A percentile compares a stretch with the other conserved stretches of the same genome.
These are phyloP conservation scores for Muraenolepis orangiensis DNA, from an alignment of 2,797 vertebrate species.

Conservation along the genomic window DNA sequence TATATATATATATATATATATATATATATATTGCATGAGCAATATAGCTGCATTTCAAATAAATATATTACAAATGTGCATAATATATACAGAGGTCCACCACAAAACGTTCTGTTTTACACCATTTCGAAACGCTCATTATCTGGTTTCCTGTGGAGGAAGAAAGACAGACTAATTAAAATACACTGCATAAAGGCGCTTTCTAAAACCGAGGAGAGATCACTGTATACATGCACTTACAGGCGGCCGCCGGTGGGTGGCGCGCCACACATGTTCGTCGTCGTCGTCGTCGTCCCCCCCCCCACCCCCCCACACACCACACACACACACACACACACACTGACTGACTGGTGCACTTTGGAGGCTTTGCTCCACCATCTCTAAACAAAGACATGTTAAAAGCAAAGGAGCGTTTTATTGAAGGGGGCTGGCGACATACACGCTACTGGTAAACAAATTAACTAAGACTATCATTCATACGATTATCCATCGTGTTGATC, in stretches of 20 bases:
- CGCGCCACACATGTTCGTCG: constrained; percentile 42
- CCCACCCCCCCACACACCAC: too few relatives aligned
- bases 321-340: too few relatives aligned
- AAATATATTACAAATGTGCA: background rate
- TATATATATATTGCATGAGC: too few relatives aligned
- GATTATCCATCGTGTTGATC: background rate
- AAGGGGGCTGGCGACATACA: background rate
- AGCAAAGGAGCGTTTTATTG: background rate
- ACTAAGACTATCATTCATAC: background rate
- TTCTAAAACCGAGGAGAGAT: background rate
- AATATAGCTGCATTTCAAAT: background rate
- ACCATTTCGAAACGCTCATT: background rate
- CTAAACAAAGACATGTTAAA: background rate
- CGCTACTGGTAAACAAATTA: background rate
- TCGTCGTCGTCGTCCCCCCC: too few relatives aligned
- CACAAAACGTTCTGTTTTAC: background rate
- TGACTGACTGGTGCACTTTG: background rate
- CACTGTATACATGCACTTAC: constrained; percentile 18
- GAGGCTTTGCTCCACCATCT: constrained; percentile 21
- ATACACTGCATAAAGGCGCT: background rate
- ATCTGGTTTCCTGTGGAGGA: background rate
- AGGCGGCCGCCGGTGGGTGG: constrained; percentile 41
- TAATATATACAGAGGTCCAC: background rate
- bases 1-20: too few relatives aligned
- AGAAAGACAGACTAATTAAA: constrained; percentile 9